These are phyloP conservation scores for Dicrurus megarhynchus DNA, from an alignment of 2,113 vertebrate species.

Conservation along the genomic window DNA sequence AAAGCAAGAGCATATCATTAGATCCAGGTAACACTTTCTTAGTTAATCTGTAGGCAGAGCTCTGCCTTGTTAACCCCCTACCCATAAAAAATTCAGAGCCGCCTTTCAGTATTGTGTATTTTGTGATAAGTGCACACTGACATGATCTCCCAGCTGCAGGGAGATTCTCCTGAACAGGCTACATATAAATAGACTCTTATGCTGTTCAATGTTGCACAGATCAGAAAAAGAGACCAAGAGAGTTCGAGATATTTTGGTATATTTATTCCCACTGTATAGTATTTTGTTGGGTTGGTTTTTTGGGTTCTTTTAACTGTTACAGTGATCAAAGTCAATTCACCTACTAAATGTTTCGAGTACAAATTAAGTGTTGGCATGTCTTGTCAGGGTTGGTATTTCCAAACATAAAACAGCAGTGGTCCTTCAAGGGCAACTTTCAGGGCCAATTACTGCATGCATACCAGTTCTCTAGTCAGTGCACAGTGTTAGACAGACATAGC, in stretches of 20 bases:
- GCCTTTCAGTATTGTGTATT: neutral
- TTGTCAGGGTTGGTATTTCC: neutral
- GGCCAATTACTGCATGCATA: neutral
- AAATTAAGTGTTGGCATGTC: neutral
- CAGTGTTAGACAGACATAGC: neutral
- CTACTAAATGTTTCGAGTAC: neutral
- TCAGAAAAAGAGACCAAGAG: neutral
- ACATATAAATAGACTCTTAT: neutral
- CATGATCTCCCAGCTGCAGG: neutral
- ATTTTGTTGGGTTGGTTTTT: neutral
- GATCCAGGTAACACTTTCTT: conserved; percentile 14
- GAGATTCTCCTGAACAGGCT: neutral
- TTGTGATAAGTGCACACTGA: neutral
- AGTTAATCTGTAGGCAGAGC: neutral
- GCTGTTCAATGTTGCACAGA: neutral
- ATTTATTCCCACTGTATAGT: neutral
- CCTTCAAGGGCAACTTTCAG: neutral
- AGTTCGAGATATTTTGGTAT: neutral
- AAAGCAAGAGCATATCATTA: conserved; percentile 11
- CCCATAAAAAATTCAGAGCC: neutral
- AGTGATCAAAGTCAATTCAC: neutral
- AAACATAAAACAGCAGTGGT: neutral
- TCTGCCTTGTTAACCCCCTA: neutral
- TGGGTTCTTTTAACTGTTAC: neutral
- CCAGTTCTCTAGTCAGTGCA: neutral